A percentile compares a stretch with the other conserved stretches of the same genome.
Evolutionary conservation across 1,140 invertebrate genomes (phyloP).

Genomic region (Atta cephalotes): DNA sequence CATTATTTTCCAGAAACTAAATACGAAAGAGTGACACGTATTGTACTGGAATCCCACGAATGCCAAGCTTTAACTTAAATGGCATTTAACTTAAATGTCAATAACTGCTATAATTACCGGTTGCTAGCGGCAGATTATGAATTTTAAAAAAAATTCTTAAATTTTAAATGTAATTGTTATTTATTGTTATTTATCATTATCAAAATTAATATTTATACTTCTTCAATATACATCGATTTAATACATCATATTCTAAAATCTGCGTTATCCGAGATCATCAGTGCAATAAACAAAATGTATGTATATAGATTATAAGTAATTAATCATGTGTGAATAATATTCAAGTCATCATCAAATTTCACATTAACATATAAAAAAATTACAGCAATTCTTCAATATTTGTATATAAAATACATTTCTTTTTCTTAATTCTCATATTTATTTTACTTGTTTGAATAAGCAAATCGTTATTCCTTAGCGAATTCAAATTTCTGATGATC

Average conservation of each 20-base stretch:
- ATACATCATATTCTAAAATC: neutral
- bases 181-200: neutral
- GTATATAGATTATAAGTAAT: neutral
- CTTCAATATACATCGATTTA: neutral
- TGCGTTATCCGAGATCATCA: neutral
- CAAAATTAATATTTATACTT: neutral
- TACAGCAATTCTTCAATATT: neutral
- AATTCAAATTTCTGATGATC: too few species aligned
- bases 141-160: neutral
- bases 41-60: neutral
- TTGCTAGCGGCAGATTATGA: neutral
- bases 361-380: neutral
- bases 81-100: neutral
- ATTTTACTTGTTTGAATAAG: too few species aligned
- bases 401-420: neutral
- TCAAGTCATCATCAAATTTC: neutral
- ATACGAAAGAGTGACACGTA: neutral
- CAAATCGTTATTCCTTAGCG: too few species aligned
- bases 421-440: neutral
- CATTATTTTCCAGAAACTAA: neutral
- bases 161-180: neutral
- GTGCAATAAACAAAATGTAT: neutral
- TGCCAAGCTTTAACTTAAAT: neutral
- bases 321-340: neutral
- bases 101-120: neutral